Evolutionary conservation across 2,113 vertebrate genomes (phyloP), one percentile per base, ranked within the genome.

Genomic region (Cyanocitta stelleri): DNA sequence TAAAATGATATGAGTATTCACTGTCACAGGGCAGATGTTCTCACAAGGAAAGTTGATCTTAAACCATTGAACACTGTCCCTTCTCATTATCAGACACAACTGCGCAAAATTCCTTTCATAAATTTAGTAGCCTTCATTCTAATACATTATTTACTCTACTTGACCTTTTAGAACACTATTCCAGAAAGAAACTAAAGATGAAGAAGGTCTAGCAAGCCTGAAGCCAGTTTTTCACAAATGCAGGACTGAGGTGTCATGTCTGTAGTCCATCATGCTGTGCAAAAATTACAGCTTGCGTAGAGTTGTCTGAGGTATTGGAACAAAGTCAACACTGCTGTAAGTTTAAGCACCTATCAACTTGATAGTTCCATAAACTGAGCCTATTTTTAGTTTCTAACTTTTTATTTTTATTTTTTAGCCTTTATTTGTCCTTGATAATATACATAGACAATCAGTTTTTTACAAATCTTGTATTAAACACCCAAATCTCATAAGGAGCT

Each of bases 251-350:
- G 18, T 67, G 15, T 3, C 6, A 4, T 9, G 9, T 46, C 30
- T 78, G 8, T n/a, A 32, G 41, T 73, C 24, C 10, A 41, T 39
- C 0, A 0, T 20, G 5, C 20, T 77, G 23, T 71, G 55, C 26
- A 94, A 84, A 90, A 52, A 20, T 17, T 69, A 13, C 30, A 58
- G 19, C 11, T 84, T 74, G 15, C 27, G 87, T 72, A 55, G 10
- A 62, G 21, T 55, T 78, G 11, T 13, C 33, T 61, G 69, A 75
- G 8, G 3, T 85, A 64, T 9, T 61, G 24, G 11, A 85, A 37
- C 15, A 90, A 86, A 16, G 2, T 69, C 23, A 87, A 39, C 10
- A 37, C 2, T 61, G 7, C 11, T 63, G 20, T 58, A 73, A 73
- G 4, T 82, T 64, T 72, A 72, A 52, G 8, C 7, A 80, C 7